Evolutionary conservation across 2,888 invertebrate species (phyloP).

Genomic region (Amphipoea oculea): DNA sequence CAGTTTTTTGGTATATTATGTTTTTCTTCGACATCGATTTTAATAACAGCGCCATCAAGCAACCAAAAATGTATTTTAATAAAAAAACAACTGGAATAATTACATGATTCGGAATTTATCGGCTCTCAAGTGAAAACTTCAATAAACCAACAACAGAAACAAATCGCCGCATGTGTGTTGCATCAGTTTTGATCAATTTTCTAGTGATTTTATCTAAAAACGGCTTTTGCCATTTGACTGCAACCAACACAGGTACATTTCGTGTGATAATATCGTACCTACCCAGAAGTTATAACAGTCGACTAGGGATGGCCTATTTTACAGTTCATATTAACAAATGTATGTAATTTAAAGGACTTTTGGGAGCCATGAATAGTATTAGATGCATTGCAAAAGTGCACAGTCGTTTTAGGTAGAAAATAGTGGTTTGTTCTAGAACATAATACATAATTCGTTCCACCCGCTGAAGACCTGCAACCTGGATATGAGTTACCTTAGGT

Average conservation of each 20-base stretch:
- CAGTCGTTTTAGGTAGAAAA: background rate
- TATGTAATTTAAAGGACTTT: constrained; percentile 52
- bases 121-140: background rate
- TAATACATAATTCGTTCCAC: too few relatives aligned
- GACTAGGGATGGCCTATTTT: constrained; percentile 59
- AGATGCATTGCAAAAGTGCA: constrained; percentile 53
- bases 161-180: background rate
- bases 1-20: too few relatives aligned
- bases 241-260: constrained; percentile 40
- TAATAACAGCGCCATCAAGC: background rate
- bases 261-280: constrained; percentile 50
- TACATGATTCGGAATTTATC: background rate
- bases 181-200: background rate
- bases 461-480: too few relatives aligned
- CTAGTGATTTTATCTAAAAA: background rate
- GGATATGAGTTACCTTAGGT: too few relatives aligned
- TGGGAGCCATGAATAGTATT: constrained; percentile 52
- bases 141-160: background rate
- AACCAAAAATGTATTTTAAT: background rate
- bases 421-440: background rate
- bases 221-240: background rate
- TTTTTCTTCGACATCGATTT: background rate
- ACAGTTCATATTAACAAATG: constrained; percentile 49
- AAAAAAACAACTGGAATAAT: too few relatives aligned
- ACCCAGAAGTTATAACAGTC: constrained; percentile 55